A percentile compares a stretch with the other conserved stretches of the same genome.
Evolutionary conservation across 1,140 invertebrate genomes (phyloP).

Genomic region (Lithobius niger): DNA sequence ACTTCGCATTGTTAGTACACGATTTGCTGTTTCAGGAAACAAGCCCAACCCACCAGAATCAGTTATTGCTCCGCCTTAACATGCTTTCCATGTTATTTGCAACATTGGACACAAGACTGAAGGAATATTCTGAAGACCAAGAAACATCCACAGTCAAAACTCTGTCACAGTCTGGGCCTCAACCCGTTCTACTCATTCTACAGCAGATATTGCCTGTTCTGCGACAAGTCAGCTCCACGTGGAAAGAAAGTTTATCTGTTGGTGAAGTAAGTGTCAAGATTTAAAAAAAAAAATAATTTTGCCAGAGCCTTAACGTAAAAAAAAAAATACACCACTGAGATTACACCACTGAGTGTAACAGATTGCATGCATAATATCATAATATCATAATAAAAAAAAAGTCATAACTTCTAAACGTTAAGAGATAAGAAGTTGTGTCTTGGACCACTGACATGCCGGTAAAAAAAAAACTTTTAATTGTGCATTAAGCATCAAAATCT

Average conservation of each 20-base stretch:
- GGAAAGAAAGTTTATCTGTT: slow-evolving; percentile 40
- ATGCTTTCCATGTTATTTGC: slow-evolving; percentile 55
- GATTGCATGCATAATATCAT: not conserved
- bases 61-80: slow-evolving; percentile 43
- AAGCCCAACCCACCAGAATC: slow-evolving; percentile 32
- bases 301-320: not conserved
- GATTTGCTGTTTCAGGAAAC: slow-evolving; percentile 26
- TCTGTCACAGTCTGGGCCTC: slow-evolving; percentile 19
- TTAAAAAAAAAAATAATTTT: not conserved
- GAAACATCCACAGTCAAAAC: not conserved
- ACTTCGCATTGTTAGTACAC: too few species aligned
- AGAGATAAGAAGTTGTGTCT: not conserved
- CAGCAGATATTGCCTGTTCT: slow-evolving; percentile 46
- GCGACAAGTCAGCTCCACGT: slow-evolving; percentile 38
- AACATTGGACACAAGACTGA: slow-evolving; percentile 40
- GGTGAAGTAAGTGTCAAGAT: slow-evolving; percentile 38
- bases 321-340: not conserved
- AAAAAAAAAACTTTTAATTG: too few species aligned
- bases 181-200: slow-evolving; percentile 39
- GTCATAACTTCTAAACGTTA: not conserved
- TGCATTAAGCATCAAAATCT: too few species aligned
- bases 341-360: not conserved
- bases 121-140: slow-evolving; percentile 11
- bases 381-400: not conserved
- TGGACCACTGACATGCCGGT: too few species aligned